Percentiles rank a stretch among this genome's conserved stretches.
phyloP scores from a whole-genome alignment of 2,888 invertebrate genomes.

The Acanthopleura granulata region DNA sequence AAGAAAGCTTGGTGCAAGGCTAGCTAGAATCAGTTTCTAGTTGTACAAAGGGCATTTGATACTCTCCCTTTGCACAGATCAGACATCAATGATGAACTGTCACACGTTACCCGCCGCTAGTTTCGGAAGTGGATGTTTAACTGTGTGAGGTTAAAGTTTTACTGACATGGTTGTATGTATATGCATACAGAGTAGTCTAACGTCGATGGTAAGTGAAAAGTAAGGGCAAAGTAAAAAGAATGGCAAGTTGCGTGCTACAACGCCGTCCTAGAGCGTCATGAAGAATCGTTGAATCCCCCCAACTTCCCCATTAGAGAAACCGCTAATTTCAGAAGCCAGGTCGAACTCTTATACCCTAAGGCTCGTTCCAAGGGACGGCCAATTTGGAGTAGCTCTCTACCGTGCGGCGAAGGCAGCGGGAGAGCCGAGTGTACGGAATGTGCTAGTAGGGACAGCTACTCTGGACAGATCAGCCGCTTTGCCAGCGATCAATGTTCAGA shows the following conservation, averaged over 20 bases:
- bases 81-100: too few relatives aligned
- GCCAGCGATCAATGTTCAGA: conserved; percentile 19
- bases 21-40: too few relatives aligned
- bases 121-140: too few relatives aligned
- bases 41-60: too few relatives aligned
- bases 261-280: conserved; percentile 15
- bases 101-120: too few relatives aligned
- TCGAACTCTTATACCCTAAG: conserved; percentile 17
- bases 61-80: too few relatives aligned
- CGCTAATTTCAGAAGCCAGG: conserved; percentile 10
- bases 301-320: conserved; percentile 8
- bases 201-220: too few relatives aligned
- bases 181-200: too few relatives aligned
- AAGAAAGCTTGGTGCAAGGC: too few relatives aligned
- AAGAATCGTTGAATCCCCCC: conserved; percentile 15
- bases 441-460: conserved; percentile 14
- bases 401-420: conserved; percentile 18
- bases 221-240: too few relatives aligned
- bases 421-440: conserved; percentile 15
- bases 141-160: too few relatives aligned
- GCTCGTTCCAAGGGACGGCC: background rate
- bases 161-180: too few relatives aligned
- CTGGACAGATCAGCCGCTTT: conserved; percentile 19
- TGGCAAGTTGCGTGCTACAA: conserved; percentile 1
- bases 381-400: conserved; percentile 4